Evolutionary conservation across 2,113 vertebrate genomes (phyloP).

Genomic region (Melanostigma gelatinosum): DNA sequence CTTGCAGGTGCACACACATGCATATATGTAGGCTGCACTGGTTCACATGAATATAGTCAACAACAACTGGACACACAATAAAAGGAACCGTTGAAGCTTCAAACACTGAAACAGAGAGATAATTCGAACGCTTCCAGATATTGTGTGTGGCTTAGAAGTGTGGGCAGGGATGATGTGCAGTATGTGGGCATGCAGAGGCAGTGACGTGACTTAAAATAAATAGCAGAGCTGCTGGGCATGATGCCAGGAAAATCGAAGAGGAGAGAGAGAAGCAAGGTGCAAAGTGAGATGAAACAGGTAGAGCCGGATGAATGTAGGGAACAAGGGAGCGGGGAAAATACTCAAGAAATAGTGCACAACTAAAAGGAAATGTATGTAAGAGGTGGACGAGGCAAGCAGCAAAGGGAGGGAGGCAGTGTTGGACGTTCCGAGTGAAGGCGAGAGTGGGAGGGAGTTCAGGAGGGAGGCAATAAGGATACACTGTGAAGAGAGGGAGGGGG

Average conservation of each 20-base stretch:
- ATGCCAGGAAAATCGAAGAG: constrained; percentile 30
- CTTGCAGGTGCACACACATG: constrained; percentile 25
- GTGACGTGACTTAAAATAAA: constrained; percentile 48
- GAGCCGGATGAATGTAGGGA: constrained; percentile 23
- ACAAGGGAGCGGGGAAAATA: constrained; percentile 6
- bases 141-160: constrained; percentile 18
- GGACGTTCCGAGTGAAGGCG: constrained; percentile 60
- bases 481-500: constrained; percentile 51
- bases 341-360: constrained; percentile 25
- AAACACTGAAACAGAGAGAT: constrained; percentile 1
- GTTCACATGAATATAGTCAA: constrained; percentile 11
- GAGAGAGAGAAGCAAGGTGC: constrained; percentile 6
- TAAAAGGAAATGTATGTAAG: constrained; percentile 24
- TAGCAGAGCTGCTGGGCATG: constrained; percentile 21
- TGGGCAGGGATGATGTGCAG: constrained; percentile 27
- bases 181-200: constrained; percentile 45
- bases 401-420: constrained; percentile 35
- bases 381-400: constrained; percentile 34
- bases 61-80: not conserved
- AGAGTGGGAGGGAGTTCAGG: constrained; percentile 70
- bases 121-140: constrained; percentile 14
- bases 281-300: constrained; percentile 25
- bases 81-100: not conserved
- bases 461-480: constrained; percentile 67
- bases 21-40: not conserved